phyloP scores from a whole-genome alignment of 2,113 vertebrate species.

The Halcyon malimbica region DNA sequence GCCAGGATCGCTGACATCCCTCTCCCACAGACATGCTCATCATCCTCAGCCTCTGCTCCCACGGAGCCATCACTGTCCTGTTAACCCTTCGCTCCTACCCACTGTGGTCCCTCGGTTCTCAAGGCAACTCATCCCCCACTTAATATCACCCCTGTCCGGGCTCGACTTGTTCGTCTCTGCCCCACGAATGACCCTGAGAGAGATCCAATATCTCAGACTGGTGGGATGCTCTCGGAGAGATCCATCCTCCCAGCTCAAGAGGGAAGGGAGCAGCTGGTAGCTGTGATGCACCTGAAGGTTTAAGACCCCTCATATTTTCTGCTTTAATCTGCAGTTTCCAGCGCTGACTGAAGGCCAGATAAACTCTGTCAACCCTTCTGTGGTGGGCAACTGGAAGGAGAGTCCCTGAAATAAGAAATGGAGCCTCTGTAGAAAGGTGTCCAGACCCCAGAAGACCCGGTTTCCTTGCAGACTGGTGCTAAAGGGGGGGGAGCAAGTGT shows the following conservation, averaged over 20 bases:
- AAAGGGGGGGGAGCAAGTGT: not conserved
- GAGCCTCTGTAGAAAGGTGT: not conserved
- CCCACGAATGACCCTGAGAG: not conserved
- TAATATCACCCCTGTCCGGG: not conserved
- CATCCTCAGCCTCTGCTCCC: slow-evolving; percentile 25
- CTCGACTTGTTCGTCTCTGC: not conserved
- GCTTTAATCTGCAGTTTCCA: slow-evolving; percentile 38
- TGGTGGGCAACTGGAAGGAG: not conserved
- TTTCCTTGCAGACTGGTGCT: not conserved
- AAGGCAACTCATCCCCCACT: not conserved
- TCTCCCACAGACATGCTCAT: not conserved
- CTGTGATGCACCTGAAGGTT: not conserved
- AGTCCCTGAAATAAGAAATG: not conserved
- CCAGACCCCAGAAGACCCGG: not conserved
- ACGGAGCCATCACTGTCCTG: not conserved
- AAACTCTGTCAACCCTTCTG: slow-evolving; percentile 45
- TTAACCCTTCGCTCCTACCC: not conserved
- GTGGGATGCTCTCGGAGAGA: not conserved
- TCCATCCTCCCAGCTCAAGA: not conserved
- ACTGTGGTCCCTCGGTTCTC: not conserved
- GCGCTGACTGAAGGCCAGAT: slow-evolving; percentile 23
- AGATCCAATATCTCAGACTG: not conserved
- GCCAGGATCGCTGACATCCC: not conserved
- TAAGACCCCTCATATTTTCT: slow-evolving; percentile 32
- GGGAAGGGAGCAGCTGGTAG: not conserved